Base-by-base conservation (phyloP, 2,797 vertebrate species). In the Erpetoichthys calabaricus region DNA sequence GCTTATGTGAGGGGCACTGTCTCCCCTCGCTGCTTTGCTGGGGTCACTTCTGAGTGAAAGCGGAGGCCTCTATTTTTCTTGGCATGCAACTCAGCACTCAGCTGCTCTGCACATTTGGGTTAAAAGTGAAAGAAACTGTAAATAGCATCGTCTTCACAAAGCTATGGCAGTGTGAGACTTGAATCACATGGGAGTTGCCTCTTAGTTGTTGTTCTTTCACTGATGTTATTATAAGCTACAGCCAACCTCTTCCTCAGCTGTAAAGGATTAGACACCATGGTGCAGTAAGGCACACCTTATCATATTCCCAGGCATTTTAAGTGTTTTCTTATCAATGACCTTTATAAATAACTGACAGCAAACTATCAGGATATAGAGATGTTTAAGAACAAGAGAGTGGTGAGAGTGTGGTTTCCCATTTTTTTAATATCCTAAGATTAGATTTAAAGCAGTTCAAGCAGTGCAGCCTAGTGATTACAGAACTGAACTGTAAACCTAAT, bases 31-130 rank as follows among this genome's bases (percentile, higher is more conserved):
- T 54, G 56, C 58, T 57, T 55, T 46, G 62, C 56, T 55, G 56
- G 64, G 65, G 60, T 70, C 52, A 51, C 66, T 59, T 60, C 62
- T 56, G 66, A 63, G 63, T 60, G 59, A 3, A 59, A 71, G 67
- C 61, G 47, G 10, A 62, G 65, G 73, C 60, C 60, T 66, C 7
- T 74, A 70, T 77, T 83, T 75, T 59, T 59, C 42, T 82, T 81
- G 80, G 80, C 73, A 9, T 42, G 59, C 55, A 7, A 57, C 55
- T 55, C 57, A 58, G 59, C 59, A 73, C 75, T 79, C 73, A 73
- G 72, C 77, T 75, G 72, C 63, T 72, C 67, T 66, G 61, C 66
- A 73, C 69, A 68, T 73, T 76, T 61, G 62, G 64, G 67, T 64
- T 64, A 47, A 25, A 50, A 56, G 72, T 70, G 63, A 41, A 64